Evolutionary conservation across 2,888 invertebrate species (phyloP).

Genomic region (Parnassius orleans): DNA sequence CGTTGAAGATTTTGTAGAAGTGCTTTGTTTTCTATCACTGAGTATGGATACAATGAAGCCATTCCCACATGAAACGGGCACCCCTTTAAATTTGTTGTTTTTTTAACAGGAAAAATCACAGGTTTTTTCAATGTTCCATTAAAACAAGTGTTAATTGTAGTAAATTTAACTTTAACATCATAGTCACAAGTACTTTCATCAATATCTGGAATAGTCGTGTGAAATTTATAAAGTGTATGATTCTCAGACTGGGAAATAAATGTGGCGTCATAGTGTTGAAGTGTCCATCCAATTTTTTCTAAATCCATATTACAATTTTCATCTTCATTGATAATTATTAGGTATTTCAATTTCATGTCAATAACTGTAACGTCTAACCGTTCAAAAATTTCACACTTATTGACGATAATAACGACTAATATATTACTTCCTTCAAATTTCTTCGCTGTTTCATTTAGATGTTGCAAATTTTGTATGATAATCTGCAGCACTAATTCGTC

Average conservation of each 20-base stretch:
- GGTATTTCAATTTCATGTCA: slow-evolving; percentile 37
- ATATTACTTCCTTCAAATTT: slow-evolving; percentile 21
- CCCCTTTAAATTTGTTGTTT: slow-evolving; percentile 44
- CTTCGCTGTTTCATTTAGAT: neutral
- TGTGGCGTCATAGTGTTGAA: slow-evolving; percentile 42
- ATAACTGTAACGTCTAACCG: slow-evolving; percentile 32
- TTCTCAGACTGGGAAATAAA: slow-evolving; percentile 39
- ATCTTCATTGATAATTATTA: slow-evolving; percentile 39
- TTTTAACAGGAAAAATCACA: slow-evolving; percentile 45
- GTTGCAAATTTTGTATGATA: slow-evolving; percentile 2
- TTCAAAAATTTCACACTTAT: slow-evolving; percentile 33
- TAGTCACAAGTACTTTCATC: slow-evolving; percentile 43
- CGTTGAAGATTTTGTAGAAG: slow-evolving; percentile 44
- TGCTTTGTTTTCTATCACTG: slow-evolving; percentile 40
- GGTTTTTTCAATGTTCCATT: slow-evolving; percentile 37
- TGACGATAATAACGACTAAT: slow-evolving; percentile 38
- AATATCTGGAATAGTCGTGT: slow-evolving; percentile 45
- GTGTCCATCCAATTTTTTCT: slow-evolving; percentile 30
- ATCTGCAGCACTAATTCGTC: slow-evolving; percentile 3
- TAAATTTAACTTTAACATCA: slow-evolving; percentile 30
- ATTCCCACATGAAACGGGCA: slow-evolving; percentile 58
- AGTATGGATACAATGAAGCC: slow-evolving; percentile 50
- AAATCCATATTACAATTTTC: slow-evolving; percentile 15
- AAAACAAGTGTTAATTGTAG: slow-evolving; percentile 43
- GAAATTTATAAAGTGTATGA: slow-evolving; percentile 32